Base-by-base conservation (phyloP, 2,888 invertebrate genomes). In the Drosophila sordidula region DNA sequence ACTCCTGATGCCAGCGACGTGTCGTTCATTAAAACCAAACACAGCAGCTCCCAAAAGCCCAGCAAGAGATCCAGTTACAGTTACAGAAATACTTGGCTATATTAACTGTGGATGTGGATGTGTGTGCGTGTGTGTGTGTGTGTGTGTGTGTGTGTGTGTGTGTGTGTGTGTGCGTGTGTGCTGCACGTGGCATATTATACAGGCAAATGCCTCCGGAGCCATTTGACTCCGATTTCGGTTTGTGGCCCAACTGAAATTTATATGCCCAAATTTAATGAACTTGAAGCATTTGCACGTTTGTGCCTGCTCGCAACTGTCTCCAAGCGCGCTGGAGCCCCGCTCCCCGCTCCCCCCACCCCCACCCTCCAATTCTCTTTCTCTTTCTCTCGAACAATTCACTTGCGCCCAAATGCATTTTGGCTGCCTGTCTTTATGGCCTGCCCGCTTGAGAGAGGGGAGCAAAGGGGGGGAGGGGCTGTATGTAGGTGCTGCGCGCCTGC, bases 231-330 rank as follows among this genome's bases (percentile, higher is more conserved):
- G 85, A 86, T 86, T 86, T 87, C 69, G 87, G 89, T 87, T 79
- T 86, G 82, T 75, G 89, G 87, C 80, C 82, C 78, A 89, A 89
- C 70, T 89, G 81, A 89, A 89, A 86, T 89, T 89, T 86, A 87
- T 86, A 87, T 81, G 85, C 81, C 77, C 89, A 89, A 87, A 80
- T 84, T 87, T 84, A 89, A 88, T 85, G 89, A 85, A 88, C 89
- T 86, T 73, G 64, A 78, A 75, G 84, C 89, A 75, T 75, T 75
- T 74, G 87, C 83, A 88, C 73, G 83, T 80, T 68, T 32, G 29
- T 32, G 29, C 3, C 29, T 29, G 29, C 9, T 29, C 9, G 9
- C 9, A 29, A 29, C 26, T 50, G 34, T 58, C 26, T 12, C 16
- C 39, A 49, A 9, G 25, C 25, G 55, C 14, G 16, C 49, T 42